These are phyloP conservation scores for Sceloporus tristichus DNA, from an alignment of 2,113 vertebrate species.

Conservation along the genomic window DNA sequence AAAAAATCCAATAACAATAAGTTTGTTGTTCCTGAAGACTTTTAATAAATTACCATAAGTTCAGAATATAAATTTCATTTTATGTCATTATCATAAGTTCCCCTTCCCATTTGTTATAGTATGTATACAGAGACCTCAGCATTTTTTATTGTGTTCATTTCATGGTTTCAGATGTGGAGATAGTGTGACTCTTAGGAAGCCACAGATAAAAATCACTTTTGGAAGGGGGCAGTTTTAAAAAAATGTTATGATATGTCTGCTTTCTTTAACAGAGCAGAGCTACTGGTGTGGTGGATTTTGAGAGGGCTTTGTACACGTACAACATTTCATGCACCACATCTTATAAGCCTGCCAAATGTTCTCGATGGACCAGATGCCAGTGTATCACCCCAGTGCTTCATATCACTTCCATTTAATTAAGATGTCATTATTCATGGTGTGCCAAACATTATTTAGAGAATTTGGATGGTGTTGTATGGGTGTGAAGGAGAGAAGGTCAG, in stretches of 20 bases:
- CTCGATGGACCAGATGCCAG: conserved; percentile 23
- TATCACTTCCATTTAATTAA: background rate
- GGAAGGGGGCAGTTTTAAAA: background rate
- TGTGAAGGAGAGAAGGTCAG: background rate
- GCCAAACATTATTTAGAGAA: conserved; percentile 13
- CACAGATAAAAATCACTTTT: background rate
- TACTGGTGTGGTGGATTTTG: background rate
- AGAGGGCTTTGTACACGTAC: background rate
- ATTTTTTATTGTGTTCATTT: conserved; percentile 46
- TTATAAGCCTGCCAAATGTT: conserved; percentile 25
- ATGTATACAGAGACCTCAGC: conserved; percentile 12
- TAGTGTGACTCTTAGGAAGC: conserved; percentile 14
- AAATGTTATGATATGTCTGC: background rate
- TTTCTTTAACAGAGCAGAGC: conserved; percentile 26
- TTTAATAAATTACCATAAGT: conserved; percentile 17
- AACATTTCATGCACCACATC: background rate
- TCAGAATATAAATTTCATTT: conserved; percentile 42
- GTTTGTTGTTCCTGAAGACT: conserved; percentile 19
- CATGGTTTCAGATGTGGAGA: conserved; percentile 27
- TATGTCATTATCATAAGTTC: background rate
- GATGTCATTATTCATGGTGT: background rate
- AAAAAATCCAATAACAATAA: background rate
- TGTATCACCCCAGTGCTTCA: background rate
- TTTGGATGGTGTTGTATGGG: background rate
- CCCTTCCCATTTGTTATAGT: background rate